Evolutionary conservation across 1,140 invertebrate species (phyloP).

Genomic region (Aporrectodea caliginosa): DNA sequence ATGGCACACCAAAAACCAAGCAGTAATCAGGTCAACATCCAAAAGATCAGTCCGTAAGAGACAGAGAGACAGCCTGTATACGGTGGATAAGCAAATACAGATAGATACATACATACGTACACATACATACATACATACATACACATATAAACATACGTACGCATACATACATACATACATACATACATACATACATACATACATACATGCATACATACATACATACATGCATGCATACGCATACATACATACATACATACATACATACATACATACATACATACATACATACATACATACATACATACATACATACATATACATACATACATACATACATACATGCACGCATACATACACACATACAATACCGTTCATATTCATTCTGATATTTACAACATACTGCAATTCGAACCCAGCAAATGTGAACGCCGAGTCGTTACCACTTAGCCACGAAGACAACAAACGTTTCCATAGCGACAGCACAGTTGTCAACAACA

Average conservation of each 20-base stretch:
- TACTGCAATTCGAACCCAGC: too few species aligned
- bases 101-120: slow-evolving; percentile 3
- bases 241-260: neutral
- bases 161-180: slow-evolving; percentile 5
- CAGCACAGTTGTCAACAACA: too few species aligned
- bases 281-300: neutral
- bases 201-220: slow-evolving; percentile 5
- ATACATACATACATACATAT: neutral
- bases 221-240: neutral
- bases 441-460: too few species aligned
- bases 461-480: too few species aligned
- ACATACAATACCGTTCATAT: slow-evolving; percentile 1
- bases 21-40: too few species aligned
- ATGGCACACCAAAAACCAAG: too few species aligned
- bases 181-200: slow-evolving; percentile 7
- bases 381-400: too few species aligned
- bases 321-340: slow-evolving; percentile 1
- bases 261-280: neutral
- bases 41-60: too few species aligned
- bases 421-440: too few species aligned
- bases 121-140: slow-evolving; percentile 7
- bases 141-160: neutral
- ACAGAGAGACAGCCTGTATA: too few species aligned
- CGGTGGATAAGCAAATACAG: neutral
- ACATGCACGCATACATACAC: neutral